Base-by-base conservation (phyloP, 2,888 invertebrate genomes). In the Hermaeophaga mercurialis region DNA sequence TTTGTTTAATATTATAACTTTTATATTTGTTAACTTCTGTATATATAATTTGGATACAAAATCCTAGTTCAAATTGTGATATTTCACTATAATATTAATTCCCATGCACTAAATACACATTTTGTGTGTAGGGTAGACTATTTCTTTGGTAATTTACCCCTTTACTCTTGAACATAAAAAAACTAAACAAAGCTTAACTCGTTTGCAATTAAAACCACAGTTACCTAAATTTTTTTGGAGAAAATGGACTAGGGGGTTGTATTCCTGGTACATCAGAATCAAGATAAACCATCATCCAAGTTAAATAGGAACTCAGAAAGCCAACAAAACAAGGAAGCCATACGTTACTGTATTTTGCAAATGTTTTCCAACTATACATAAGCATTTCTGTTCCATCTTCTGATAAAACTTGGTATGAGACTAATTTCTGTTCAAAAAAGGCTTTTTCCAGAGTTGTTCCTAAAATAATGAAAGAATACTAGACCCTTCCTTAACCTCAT, bases 191-290 rank as follows among this genome's bases (percentile, higher is more conserved):
- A n/a, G n/a, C n/a, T n/a, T n/a, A n/a, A n/a, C n/a, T n/a, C n/a
- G n/a, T n/a, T n/a, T n/a, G n/a, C n/a, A n/a, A n/a, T n/a, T n/a
- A n/a, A n/a, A n/a, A n/a, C 22, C 3, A 22, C 47, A 69, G 72
- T 69, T 73, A 81, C 81, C 78, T 77, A 67, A 79, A 79, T 62
- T 80, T 81, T 17, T 74, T 74, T 9, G 81, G 80, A 47, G 82
- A 81, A 59, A 85, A 80, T 14, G 85, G 84, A 38, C 81, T 79
- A 2, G 84, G 84, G 17, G 85, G 85, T 70, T 80, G 77, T 2
- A 83, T 71, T 11, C 85, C 85, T 0, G 85, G 85, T 41, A 81
- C 76, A 64, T 78, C 78, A 56, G 85, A 85, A 71, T 85, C 85
- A 65, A 84, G 77, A 73, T 84, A 86, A 15, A 85, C 80, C 66